Percentiles rank a stretch among this genome's conserved stretches.
These are phyloP conservation scores for Phaenicophaeus curvirostris DNA, from an alignment of 2,797 vertebrate species.

Conservation along the genomic window DNA sequence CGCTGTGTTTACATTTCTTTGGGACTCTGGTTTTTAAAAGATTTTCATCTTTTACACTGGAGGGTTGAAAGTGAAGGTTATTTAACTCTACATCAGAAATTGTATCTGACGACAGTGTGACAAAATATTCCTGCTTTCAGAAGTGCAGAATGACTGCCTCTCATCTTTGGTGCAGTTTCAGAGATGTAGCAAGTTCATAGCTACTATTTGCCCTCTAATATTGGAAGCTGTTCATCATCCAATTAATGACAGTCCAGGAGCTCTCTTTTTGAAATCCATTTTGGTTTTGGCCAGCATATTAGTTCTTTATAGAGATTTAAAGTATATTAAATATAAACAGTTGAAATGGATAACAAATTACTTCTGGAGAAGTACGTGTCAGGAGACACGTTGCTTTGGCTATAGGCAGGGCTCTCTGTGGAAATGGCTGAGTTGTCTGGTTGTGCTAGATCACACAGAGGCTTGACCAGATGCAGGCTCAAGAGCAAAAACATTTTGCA, in stretches of 20 bases:
- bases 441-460: background rate
- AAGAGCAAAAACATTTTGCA: background rate
- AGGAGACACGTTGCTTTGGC: background rate
- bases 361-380: background rate
- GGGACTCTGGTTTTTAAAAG: conserved; percentile 68
- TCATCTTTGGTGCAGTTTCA: background rate
- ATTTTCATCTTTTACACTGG: conserved; percentile 72
- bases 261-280: background rate
- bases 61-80: conserved; percentile 74
- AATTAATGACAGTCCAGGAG: background rate
- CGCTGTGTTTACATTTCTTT: conserved; percentile 80
- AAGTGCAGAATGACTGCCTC: background rate
- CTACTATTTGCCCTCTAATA: background rate
- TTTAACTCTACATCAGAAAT: conserved; percentile 72
- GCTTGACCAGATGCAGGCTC: background rate
- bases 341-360: background rate
- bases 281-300: background rate
- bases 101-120: conserved; percentile 49
- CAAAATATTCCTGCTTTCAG: conserved; percentile 26
- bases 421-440: background rate
- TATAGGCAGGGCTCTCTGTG: background rate
- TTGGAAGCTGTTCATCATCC: background rate
- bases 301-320: background rate
- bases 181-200: background rate
- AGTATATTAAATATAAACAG: background rate